A percentile compares a stretch with the other conserved stretches of the same genome.
phyloP scores from a whole-genome alignment of 2,888 invertebrate genomes.

The Lagria hirta region DNA sequence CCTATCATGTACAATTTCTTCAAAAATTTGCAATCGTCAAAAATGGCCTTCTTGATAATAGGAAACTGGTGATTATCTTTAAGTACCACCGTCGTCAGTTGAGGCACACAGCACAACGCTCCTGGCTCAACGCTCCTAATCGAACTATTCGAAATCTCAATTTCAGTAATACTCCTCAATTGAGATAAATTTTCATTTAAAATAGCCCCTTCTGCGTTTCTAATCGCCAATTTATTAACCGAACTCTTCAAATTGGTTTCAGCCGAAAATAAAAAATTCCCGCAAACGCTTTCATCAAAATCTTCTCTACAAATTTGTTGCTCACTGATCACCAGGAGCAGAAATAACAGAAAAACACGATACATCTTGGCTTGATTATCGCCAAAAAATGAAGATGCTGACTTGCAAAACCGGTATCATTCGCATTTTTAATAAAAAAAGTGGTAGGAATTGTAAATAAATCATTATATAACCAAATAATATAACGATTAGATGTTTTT shows the following conservation, averaged over 20 bases:
- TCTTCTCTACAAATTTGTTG: constrained; percentile 5
- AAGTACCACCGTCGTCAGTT: constrained; percentile 7
- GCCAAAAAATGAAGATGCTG: too few species aligned
- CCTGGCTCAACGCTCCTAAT: constrained; percentile 5
- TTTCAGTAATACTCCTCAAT: constrained; percentile 3
- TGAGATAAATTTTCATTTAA: constrained; percentile 8
- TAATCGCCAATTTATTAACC: constrained; percentile 5
- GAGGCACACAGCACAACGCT: constrained; percentile 7
- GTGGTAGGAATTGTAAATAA: too few species aligned
- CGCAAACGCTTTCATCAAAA: constrained; percentile 14
- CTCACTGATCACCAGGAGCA: too few species aligned
- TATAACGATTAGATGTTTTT: too few species aligned
- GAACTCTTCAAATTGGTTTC: constrained; percentile 1
- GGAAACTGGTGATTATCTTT: constrained; percentile 6
- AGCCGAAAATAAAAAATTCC: constrained; percentile 10
- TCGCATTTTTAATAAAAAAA: too few species aligned
- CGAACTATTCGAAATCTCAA: neutral
- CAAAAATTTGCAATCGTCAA: constrained; percentile 6
- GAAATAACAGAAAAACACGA: too few species aligned
- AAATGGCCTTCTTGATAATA: neutral
- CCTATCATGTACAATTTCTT: constrained; percentile 6
- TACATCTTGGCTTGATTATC: too few species aligned
- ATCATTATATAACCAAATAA: too few species aligned
- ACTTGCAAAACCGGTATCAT: too few species aligned
- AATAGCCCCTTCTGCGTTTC: constrained; percentile 5